These are phyloP conservation scores for Sterna hirundo DNA, from an alignment of 2,113 vertebrate genomes.

Conservation along the genomic window DNA sequence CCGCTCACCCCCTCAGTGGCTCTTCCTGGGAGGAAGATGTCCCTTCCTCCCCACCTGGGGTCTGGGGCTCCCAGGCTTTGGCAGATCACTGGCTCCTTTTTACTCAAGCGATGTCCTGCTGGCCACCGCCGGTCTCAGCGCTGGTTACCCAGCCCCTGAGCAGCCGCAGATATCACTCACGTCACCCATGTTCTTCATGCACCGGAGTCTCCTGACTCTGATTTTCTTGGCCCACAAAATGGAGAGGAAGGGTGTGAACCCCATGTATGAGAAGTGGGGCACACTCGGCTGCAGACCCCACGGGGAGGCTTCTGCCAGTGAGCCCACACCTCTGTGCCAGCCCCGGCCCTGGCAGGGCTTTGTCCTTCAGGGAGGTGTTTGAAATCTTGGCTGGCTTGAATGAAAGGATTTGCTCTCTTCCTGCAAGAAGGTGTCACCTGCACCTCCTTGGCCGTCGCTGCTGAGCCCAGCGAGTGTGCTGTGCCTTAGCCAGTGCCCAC, in stretches of 20 bases:
- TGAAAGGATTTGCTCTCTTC: neutral
- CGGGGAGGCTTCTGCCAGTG: neutral
- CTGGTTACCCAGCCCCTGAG: neutral
- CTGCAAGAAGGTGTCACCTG: neutral
- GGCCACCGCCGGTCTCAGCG: neutral
- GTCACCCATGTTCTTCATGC: neutral
- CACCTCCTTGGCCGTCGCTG: neutral
- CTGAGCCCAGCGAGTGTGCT: accelerated
- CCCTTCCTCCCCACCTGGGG: accelerated
- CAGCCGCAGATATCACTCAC: accelerated
- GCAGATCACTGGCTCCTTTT: neutral
- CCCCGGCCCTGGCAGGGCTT: neutral
- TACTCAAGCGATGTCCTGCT: neutral
- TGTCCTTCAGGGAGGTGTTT: neutral
- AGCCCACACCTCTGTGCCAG: accelerated
- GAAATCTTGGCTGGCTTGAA: neutral
- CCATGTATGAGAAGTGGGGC: neutral
- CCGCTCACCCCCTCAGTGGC: accelerated
- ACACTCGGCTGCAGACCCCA: neutral
- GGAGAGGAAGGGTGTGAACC: neutral
- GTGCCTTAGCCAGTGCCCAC: neutral
- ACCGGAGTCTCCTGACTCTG: neutral
- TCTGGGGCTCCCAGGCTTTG: neutral
- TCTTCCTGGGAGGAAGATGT: neutral
- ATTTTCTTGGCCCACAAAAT: neutral